Base-by-base conservation (phyloP, 2,113 vertebrate genomes). In the Dermatemys mawii region DNA sequence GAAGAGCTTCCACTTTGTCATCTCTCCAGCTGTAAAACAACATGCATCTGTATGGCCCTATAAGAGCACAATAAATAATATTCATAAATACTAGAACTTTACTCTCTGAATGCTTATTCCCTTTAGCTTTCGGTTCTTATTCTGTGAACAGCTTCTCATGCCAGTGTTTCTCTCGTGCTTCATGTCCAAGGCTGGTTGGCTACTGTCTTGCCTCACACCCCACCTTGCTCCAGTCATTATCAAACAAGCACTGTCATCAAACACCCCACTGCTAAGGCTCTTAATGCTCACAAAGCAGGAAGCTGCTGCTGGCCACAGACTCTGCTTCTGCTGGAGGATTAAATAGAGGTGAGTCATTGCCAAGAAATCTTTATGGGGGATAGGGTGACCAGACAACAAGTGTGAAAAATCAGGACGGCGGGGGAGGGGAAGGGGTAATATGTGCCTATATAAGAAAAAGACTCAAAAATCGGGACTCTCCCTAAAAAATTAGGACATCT, bases 171-270 rank as follows among this genome's bases (percentile, higher is more conserved):
- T 86, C 27, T 26, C 26, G 48, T 11, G 9, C 90, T 91, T 81
- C 82, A 93, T 73, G 21, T 55, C 60, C 0, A 0, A 95, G 81
- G 13, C n/a, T 93, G 81, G 91, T 32, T 3, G 80, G 60, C 29
- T 41, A 75, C 4, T 57, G 1, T 38, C 49, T 80, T 44, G 29
- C 41, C 0, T 0, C 79, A 87, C 38, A 46, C 46, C 2, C 3
- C 3, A 73, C 26, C 11, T 27, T 8, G n/a, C n/a, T 91, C 82
- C 50, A 81, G 32, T 41, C 93, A 48, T 78, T 27, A 22, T 54
- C 91, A 67, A 90, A 94, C 67, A 87, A 86, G 70, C 21, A 87
- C 1, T 86, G 2, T 91, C 81, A 89, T 87, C 38, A 92, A 88
- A 84, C 21, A 4, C 50, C 2, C 11, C 75, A 3, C 14, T 93